Percentiles rank a stretch among this genome's conserved stretches.
Evolutionary conservation across 2,888 invertebrate genomes (phyloP).

Genomic region (Drepanosiphum platanoidis): DNA sequence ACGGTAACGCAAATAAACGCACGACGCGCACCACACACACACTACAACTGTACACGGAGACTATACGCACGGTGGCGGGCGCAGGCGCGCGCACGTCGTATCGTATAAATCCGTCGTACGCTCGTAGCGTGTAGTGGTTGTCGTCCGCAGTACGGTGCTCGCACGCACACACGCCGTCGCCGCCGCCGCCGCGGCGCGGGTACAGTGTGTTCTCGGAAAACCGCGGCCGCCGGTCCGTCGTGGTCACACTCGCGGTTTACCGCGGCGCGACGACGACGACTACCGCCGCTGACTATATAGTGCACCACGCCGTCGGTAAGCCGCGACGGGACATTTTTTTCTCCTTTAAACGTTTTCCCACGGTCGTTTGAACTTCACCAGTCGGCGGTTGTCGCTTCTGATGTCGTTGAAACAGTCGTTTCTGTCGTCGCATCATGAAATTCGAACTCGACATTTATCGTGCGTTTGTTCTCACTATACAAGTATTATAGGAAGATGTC

Average conservation of each 20-base stretch:
- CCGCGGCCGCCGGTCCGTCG: not conserved
- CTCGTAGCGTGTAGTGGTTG: no score
- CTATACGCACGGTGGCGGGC: slow-evolving; percentile 10
- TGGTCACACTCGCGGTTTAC: slow-evolving; percentile 43
- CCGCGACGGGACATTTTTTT: no score
- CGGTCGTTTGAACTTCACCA: not conserved
- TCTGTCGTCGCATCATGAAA: no score
- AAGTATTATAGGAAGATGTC: no score
- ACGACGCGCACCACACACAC: slow-evolving; percentile 30
- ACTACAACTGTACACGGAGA: not conserved
- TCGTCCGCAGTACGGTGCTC: not conserved
- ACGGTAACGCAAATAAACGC: slow-evolving; percentile 47
- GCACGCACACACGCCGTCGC: not conserved
- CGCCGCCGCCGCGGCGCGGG: not conserved
- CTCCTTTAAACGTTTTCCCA: no score
- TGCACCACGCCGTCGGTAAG: not conserved
- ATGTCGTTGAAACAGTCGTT: not conserved
- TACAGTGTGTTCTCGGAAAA: slow-evolving; percentile 42
- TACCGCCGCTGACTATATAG: no score
- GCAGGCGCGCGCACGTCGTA: slow-evolving; percentile 7
- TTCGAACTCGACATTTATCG: no score
- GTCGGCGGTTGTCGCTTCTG: not conserved
- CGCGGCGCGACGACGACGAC: not conserved
- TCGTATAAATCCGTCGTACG: not conserved
- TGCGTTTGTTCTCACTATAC: no score